Percentiles rank a stretch among this genome's conserved stretches.
Evolutionary conservation across 2,113 vertebrate species (phyloP).

Genomic region (Corythoichthys haematopterus): DNA sequence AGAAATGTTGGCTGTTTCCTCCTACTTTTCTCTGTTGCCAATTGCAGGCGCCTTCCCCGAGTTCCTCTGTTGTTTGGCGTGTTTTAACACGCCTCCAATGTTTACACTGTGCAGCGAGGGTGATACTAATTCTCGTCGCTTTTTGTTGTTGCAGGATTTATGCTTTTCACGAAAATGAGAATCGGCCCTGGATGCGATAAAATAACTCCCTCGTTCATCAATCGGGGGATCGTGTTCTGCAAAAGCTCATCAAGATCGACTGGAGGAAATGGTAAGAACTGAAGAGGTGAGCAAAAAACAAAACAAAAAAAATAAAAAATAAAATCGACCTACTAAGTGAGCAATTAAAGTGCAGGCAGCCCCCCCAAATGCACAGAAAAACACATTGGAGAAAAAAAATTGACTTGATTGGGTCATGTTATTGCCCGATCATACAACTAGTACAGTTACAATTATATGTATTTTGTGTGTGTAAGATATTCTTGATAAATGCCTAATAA

Average conservation of each 20-base stretch:
- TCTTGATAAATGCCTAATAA: too few relatives aligned
- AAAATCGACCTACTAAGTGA: conserved; percentile 19
- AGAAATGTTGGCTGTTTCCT: neutral
- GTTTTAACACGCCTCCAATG: conserved; percentile 33
- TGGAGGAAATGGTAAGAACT: conserved; percentile 60
- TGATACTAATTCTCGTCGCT: neutral
- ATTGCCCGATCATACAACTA: neutral
- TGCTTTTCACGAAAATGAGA: conserved; percentile 57
- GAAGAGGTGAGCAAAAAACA: conserved; percentile 55
- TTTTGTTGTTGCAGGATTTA: conserved; percentile 42
- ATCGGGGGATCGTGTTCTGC: conserved; percentile 30
- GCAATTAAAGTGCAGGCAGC: conserved; percentile 1
- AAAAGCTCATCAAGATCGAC: conserved; percentile 38
- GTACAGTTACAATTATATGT: neutral
- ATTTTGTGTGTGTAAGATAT: too few relatives aligned
- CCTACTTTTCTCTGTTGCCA: conserved; percentile 4
- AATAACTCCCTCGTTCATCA: conserved; percentile 39
- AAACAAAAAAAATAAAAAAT: too few relatives aligned
- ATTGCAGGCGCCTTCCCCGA: conserved; percentile 25
- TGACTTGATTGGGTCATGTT: neutral
- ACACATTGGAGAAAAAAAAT: neutral
- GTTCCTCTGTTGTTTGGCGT: conserved; percentile 45
- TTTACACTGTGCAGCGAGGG: conserved; percentile 46
- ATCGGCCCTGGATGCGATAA: conserved; percentile 34
- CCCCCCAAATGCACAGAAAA: neutral